These are phyloP conservation scores for Isichthys henryi DNA, from an alignment of 2,113 vertebrate species.

Conservation along the genomic window DNA sequence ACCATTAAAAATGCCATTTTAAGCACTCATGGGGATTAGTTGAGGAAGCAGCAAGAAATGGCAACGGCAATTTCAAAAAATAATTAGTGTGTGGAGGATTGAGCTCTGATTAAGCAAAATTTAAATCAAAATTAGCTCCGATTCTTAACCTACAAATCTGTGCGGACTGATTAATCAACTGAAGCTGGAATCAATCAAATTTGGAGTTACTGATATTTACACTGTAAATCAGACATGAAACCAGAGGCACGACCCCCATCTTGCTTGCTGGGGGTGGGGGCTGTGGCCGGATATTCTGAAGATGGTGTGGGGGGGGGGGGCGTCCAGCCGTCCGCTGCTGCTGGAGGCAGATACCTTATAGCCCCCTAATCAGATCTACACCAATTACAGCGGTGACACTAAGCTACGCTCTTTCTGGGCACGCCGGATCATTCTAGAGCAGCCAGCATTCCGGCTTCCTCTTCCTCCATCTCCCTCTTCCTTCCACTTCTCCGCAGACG, in stretches of 20 bases:
- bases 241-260: background rate
- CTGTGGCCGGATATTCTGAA: background rate
- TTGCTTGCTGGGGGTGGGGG: background rate
- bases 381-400: background rate
- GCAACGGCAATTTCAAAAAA: constrained; percentile 42
- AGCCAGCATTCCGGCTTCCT: background rate
- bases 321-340: background rate
- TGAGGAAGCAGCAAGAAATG: constrained; percentile 81
- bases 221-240: background rate
- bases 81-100: constrained; percentile 59
- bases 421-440: too few species aligned
- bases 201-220: background rate
- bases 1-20: background rate
- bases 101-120: constrained; percentile 13
- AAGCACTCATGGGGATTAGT: constrained; percentile 67
- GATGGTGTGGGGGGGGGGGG: background rate
- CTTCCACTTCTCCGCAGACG: background rate
- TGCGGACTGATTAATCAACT: constrained; percentile 4
- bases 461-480: background rate
- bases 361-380: background rate
- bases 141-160: background rate
- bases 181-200: constrained; percentile 11
- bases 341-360: background rate
- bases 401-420: background rate
- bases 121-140: background rate